Base-by-base conservation (phyloP, 2,113 vertebrate species). In the Podarcis muralis region DNA sequence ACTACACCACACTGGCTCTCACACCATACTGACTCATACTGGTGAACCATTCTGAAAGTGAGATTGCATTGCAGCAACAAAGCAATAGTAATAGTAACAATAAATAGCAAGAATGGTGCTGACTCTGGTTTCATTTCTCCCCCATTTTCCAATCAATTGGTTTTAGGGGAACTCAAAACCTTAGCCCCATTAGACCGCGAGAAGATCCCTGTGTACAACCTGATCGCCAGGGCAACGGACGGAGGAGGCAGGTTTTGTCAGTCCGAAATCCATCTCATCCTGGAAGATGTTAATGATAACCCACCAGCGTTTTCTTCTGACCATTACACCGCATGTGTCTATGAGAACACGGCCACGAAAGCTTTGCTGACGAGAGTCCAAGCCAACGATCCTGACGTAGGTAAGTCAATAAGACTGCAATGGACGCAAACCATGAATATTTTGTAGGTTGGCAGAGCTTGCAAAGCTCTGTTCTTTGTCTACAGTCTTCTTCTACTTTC, bases 211-310 rank as follows among this genome's bases (percentile, higher is more conserved):
- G 93, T 13, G 0, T 99, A 99, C 95, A 95, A 93, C 68, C 96
- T 99, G 90, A 91, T 98, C 57, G 98, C 98, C 90, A 96, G 96
- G 89, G 99, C 98, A 43, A 98, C 98, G 0, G 99, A 99, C 5
- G 98, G 98, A 0, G 99, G 99, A 3, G 99, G 99, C 71, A 97
- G 96, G 78, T 99, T 97, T 95, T 99, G 98, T 92, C 97, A 97
- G 3, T 97, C 98, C 4, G 94, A 96, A 86, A 93, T 99, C 84
- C 96, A 86, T 75, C 95, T 99, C 89, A 91, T 93, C 37, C 96
- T 99, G 89, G 97, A 98, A 90, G 99, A 99, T 2, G 98, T 99
- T 91, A 99, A 99, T 30, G 99, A 99, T 94, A 99, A 99, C 85
- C 97, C 99, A 0, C 99, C 99, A 0, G 89, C 97, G 40, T 99